Conservation (phyloP, 2,888 invertebrate genomes). For the Dendrolimus pini region DNA sequence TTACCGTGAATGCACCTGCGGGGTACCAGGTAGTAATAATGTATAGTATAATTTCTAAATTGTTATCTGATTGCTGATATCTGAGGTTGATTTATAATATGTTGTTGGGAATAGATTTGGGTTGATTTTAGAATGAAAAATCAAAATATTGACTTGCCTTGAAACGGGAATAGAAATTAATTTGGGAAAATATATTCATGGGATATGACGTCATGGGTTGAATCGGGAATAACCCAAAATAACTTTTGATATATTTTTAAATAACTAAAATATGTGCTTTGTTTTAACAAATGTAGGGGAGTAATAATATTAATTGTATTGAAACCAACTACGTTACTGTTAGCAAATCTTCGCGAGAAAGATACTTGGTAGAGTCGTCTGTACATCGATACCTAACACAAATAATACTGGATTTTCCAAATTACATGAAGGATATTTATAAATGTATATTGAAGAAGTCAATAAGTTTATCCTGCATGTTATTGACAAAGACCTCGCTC, state of each 20-base stretch:
- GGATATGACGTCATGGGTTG: too few species aligned
- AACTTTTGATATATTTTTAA: not conserved
- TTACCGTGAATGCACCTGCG: not conserved
- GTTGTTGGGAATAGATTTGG: too few species aligned
- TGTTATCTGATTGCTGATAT: too few species aligned
- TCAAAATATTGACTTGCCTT: too few species aligned
- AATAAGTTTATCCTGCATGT: not conserved
- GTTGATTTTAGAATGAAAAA: too few species aligned
- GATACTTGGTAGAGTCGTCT: not conserved
- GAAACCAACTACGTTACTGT: not conserved
- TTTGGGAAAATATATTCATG: too few species aligned
- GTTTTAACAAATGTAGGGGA: not conserved
- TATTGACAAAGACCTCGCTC: conserved; percentile 2
- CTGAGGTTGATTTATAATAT: too few species aligned
- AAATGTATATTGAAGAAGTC: not conserved
- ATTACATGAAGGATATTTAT: not conserved
- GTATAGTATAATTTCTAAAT: too few species aligned
- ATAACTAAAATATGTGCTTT: not conserved
- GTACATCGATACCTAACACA: not conserved
- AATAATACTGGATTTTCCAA: not conserved
- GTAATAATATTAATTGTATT: not conserved
- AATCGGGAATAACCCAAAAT: too few species aligned
- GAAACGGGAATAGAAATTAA: too few species aligned
- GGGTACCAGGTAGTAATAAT: not conserved
- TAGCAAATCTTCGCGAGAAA: not conserved